These are phyloP conservation scores for Papilio polytes DNA, from an alignment of 1,140 invertebrate genomes.

Conservation along the genomic window DNA sequence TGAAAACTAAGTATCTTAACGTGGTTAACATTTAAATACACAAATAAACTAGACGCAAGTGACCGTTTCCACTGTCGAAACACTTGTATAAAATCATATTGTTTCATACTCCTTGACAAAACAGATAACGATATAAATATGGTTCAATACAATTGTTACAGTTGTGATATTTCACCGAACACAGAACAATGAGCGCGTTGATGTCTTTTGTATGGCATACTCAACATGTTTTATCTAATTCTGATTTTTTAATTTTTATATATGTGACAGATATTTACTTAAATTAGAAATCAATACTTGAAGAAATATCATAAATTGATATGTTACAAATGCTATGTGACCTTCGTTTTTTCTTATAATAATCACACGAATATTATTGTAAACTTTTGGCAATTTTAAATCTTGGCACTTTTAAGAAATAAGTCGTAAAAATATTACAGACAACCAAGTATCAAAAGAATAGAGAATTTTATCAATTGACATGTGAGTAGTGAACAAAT, in stretches of 20 bases:
- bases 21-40: not conserved
- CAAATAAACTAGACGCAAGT: not conserved
- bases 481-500: conserved; percentile 42
- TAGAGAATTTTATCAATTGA: conserved; percentile 33
- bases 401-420: not conserved
- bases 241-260: not conserved
- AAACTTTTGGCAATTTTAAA: not conserved
- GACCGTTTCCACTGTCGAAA: not conserved
- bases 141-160: not conserved
- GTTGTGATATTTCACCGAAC: not conserved
- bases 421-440: not conserved
- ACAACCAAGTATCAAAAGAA: conserved; percentile 9
- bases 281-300: not conserved
- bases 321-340: not conserved
- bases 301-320: not conserved
- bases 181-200: conserved; percentile 55
- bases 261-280: not conserved
- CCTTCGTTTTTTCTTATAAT: not conserved
- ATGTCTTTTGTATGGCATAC: conserved; percentile 64
- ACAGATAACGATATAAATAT: not conserved
- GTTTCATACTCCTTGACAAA: not conserved
- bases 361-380: not conserved
- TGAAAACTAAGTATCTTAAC: not conserved
- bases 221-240: not conserved
- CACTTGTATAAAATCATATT: not conserved